Base-by-base conservation (phyloP, 2,797 vertebrate genomes). In the Petrocephalus sullivani region DNA sequence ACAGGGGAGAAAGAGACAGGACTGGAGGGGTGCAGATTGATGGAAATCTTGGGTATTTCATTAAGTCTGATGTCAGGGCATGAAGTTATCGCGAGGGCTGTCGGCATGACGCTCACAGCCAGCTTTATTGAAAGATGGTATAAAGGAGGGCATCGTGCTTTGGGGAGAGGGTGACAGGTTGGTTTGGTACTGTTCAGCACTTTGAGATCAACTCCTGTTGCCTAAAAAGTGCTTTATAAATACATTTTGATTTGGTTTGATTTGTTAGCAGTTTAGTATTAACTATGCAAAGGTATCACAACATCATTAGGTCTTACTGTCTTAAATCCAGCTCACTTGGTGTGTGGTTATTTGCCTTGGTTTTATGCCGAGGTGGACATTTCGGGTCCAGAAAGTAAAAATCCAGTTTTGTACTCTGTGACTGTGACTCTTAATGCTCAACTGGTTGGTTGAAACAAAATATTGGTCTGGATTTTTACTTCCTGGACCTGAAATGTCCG, bases 41-140 rank as follows among this genome's bases (percentile, higher is more conserved):
- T 90, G 86, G 89, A 90, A 90, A 90, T 91, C 89, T 90, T 78
- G 12, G 87, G 89, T 90, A 90, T 90, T 92, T 92, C 91, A 91
- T 92, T 92, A 90, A 91, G 88, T 71, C 58, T 88, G 89, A 90
- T 90, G 90, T 89, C 64, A 88, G 81, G 87, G 86, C 51, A 67
- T 67, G 88, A 85, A 88, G 88, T 91, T 91, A 90, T 90, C 88
- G 90, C 41, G 86, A 90, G 88, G 88, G 89, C 84, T 90, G 90
- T 90, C 88, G 88, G 85, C 89, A 89, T 89, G 90, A 90, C 89
- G 89, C 88, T 89, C 89, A 88, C 87, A 87, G 86, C 87, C 90
- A 61, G 61, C 89, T 87, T 91, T 90, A 91, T 89, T 90, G 89
- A 89, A 86, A 87, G 87, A 90, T 84, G 33, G 71, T 58, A 88